phyloP scores from a whole-genome alignment of 2,888 invertebrate species.

The Latrodectus elegans region DNA sequence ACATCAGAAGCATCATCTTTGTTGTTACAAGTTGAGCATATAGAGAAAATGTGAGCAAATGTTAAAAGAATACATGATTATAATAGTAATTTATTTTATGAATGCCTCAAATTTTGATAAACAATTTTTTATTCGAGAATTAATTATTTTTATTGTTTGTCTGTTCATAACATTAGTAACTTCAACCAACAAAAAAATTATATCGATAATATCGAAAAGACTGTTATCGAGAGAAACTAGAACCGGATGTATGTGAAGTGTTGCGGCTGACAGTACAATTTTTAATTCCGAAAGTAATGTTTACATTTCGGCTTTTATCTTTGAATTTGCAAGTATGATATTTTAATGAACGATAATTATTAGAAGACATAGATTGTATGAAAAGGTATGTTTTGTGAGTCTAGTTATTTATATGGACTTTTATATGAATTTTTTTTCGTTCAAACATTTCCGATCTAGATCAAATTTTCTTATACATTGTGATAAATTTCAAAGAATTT shows the following conservation, averaged over 20 bases:
- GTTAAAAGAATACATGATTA: not conserved
- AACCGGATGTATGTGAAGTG: constrained; percentile 67
- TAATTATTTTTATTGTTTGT: not conserved
- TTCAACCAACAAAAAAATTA: constrained; percentile 40
- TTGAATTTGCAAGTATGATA: too few relatives aligned
- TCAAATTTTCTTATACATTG: too few relatives aligned
- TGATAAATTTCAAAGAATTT: too few relatives aligned
- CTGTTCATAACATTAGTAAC: not conserved
- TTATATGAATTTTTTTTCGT: too few relatives aligned
- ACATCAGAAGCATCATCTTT: too few relatives aligned
- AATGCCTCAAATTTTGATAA: not conserved
- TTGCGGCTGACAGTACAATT: constrained; percentile 42
- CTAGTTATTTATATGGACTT: too few relatives aligned
- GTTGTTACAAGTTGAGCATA: too few relatives aligned
- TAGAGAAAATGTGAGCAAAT: too few relatives aligned
- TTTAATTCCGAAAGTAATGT: constrained; percentile 27
- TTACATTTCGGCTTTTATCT: constrained; percentile 10
- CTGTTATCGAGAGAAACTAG: not conserved
- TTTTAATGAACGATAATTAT: too few relatives aligned
- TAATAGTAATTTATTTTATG: not conserved
- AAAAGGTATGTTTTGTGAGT: too few relatives aligned
- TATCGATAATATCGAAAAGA: constrained; percentile 2
- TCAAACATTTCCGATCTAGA: too few relatives aligned
- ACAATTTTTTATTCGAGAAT: not conserved
- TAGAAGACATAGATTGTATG: too few relatives aligned